Conservation (phyloP, 1,140 invertebrate species). For the Solenopsis fugax region DNA sequence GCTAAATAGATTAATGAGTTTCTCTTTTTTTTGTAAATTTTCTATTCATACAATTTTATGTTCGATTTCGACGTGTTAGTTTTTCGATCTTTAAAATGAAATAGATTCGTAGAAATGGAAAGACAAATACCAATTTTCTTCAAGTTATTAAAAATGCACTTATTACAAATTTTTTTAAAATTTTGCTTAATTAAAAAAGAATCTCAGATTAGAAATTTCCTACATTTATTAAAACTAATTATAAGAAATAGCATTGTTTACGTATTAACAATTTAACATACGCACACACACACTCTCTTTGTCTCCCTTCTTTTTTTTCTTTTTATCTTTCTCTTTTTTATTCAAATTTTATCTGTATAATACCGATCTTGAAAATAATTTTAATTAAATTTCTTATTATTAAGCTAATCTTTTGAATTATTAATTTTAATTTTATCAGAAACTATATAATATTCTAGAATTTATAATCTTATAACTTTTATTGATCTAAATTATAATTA, state of each 20-base stretch:
- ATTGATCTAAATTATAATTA: background rate
- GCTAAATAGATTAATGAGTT: background rate
- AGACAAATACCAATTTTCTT: background rate
- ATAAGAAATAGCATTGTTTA: slow-evolving; percentile 19
- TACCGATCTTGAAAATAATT: background rate
- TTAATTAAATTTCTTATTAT: slow-evolving; percentile 14
- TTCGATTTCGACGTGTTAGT: background rate
- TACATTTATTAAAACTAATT: background rate
- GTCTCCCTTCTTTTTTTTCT: background rate
- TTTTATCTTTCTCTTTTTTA: background rate
- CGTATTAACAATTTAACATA: background rate
- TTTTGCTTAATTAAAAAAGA: background rate
- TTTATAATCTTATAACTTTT: background rate
- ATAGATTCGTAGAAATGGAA: background rate
- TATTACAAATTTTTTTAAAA: background rate
- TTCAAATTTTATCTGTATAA: background rate
- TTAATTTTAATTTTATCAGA: background rate
- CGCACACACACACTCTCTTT: background rate
- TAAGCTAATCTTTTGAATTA: background rate
- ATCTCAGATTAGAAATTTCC: background rate
- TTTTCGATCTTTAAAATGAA: background rate
- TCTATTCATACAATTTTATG: background rate
- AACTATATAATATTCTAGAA: background rate
- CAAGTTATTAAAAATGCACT: background rate
- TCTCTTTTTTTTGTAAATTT: background rate